Conservation (phyloP, 2,113 vertebrate species). For the Strix uralensis region DNA sequence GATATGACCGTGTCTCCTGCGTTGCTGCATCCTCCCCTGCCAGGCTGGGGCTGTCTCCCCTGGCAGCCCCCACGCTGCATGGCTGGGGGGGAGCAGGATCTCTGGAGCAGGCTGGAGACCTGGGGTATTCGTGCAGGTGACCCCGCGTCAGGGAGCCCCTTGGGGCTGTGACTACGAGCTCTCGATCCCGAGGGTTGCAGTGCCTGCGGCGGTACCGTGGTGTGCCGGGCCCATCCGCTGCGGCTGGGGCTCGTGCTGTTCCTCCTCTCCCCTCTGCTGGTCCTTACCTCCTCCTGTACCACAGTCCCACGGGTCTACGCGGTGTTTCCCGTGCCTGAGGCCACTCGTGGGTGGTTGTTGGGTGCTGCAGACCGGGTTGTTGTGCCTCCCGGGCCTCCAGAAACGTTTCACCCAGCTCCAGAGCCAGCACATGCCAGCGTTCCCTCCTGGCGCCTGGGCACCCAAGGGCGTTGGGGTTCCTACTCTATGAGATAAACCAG, state of each 20-base stretch:
- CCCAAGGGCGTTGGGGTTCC: neutral
- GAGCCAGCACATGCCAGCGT: neutral
- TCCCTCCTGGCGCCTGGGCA: neutral
- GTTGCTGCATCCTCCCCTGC: neutral
- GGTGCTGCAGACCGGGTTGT: accelerated
- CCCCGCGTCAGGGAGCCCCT: neutral
- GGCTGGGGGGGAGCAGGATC: neutral
- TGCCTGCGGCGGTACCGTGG: no score
- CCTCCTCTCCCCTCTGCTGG: neutral
- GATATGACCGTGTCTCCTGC: neutral
- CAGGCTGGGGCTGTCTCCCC: neutral
- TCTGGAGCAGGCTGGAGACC: neutral
- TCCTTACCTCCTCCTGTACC: neutral
- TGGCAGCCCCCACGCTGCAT: neutral
- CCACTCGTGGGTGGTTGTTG: neutral
- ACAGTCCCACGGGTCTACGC: neutral
- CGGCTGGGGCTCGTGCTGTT: accelerated
- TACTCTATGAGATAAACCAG: neutral
- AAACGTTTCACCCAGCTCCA: neutral
- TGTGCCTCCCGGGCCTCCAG: neutral
- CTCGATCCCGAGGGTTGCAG: no score
- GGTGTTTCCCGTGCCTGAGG: neutral
- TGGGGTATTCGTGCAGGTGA: accelerated
- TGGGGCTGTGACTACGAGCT: neutral
- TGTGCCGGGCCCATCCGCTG: neutral